Percentiles rank a stretch among this genome's conserved stretches.
Evolutionary conservation across 1,140 invertebrate genomes (phyloP).

Genomic region (Pinna nobilis): DNA sequence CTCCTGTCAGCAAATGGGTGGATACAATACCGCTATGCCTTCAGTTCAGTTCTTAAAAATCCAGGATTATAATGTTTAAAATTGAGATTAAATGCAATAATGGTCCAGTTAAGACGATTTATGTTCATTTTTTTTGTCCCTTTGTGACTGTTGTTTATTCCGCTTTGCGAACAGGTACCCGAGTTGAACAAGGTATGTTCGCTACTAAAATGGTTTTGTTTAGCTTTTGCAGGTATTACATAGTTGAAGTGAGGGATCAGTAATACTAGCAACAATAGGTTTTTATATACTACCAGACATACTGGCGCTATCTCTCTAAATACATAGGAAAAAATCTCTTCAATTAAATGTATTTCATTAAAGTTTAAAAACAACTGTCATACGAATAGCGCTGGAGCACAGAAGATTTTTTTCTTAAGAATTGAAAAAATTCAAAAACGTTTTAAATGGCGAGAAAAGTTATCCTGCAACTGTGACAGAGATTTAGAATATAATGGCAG

Average conservation of each 20-base stretch:
- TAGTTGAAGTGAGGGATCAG: conserved; percentile 24
- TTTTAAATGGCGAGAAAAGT: conserved; percentile 9
- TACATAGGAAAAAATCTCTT: neutral
- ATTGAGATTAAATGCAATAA: conserved; percentile 35
- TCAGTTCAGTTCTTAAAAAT: conserved; percentile 16
- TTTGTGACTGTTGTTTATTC: conserved; percentile 13
- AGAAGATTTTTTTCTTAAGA: conserved; percentile 4
- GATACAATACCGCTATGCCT: too few species aligned
- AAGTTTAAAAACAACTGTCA: conserved; percentile 20
- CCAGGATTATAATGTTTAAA: conserved; percentile 32
- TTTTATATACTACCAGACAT: conserved; percentile 25
- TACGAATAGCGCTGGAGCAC: neutral
- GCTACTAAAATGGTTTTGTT: conserved; percentile 27
- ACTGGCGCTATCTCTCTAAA: conserved; percentile 27
- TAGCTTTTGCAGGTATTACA: conserved; percentile 39
- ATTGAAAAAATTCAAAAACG: conserved; percentile 8
- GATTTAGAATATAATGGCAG: too few species aligned
- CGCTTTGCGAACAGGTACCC: conserved; percentile 27
- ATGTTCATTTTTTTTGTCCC: conserved; percentile 16
- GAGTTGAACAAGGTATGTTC: conserved; percentile 32
- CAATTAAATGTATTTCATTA: conserved; percentile 3
- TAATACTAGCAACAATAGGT: conserved; percentile 20
- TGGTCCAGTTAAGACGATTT: conserved; percentile 31
- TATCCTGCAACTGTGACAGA: too few species aligned
- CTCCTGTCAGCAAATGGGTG: neutral